These are phyloP conservation scores for Alsophila aescularia DNA, from an alignment of 2,888 invertebrate species.

Conservation along the genomic window DNA sequence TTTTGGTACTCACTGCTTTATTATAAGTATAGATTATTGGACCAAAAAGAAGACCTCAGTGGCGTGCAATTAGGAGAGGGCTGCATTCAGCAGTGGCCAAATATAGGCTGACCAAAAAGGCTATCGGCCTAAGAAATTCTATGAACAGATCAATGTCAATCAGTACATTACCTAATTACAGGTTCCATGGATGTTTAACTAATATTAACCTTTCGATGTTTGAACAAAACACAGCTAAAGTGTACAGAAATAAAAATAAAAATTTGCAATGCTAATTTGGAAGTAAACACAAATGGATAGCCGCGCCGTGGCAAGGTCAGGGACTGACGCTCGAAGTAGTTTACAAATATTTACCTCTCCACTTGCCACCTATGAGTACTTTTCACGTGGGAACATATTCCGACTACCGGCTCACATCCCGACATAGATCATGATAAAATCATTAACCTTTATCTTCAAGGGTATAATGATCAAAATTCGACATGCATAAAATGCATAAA, in stretches of 20 bases:
- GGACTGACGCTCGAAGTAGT: conserved; percentile 54
- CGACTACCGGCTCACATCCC: conserved; percentile 18
- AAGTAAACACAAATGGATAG: conserved; percentile 29
- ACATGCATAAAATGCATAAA: conserved; percentile 16
- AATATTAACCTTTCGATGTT: background rate
- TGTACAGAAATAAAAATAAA: conserved; percentile 21
- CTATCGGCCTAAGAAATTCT: too few relatives aligned
- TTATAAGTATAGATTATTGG: too few relatives aligned
- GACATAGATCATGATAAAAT: conserved; percentile 38
- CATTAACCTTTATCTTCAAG: conserved; percentile 29
- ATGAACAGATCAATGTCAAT: too few relatives aligned
- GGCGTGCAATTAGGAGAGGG: too few relatives aligned
- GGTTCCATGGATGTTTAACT: background rate
- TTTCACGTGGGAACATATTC: conserved; percentile 75
- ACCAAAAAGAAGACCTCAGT: too few relatives aligned
- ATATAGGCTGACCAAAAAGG: too few relatives aligned
- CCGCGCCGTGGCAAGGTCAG: conserved; percentile 57
- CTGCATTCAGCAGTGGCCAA: too few relatives aligned
- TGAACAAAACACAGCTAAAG: background rate
- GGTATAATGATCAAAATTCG: conserved; percentile 31
- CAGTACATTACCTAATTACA: background rate
- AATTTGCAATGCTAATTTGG: conserved; percentile 34
- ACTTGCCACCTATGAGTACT: conserved; percentile 68
- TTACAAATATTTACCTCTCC: conserved; percentile 80
- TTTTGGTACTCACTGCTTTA: too few relatives aligned